Evolutionary conservation across 2,797 vertebrate species (phyloP), one percentile per base, ranked within the genome.

Genomic region (Apodemus agrarius): DNA sequence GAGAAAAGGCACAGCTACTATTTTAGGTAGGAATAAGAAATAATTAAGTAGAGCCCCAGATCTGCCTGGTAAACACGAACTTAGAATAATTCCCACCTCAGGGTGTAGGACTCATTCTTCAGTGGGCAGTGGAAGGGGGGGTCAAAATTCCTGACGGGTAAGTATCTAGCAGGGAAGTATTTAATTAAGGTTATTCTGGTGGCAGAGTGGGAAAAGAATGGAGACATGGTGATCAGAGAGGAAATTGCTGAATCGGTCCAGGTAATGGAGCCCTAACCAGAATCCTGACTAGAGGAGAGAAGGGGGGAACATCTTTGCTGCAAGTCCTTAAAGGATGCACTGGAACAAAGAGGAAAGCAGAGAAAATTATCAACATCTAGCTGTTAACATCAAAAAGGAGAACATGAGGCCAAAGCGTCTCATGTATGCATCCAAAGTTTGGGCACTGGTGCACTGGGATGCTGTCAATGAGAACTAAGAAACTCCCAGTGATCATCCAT

Each of bases 301-400:
- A 65, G n/a, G 10, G 59, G 40, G 19, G 12, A 3, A 3, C 4
- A 0, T 52, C 65, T 87, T 74, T 10, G 84, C 81, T 87, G 80
- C 10, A 85, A 76, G 76, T 78, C 40, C 22, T 75, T 94, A 82
- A 59, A 81, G 34, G 17, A 31, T 57, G 52, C 37, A 6, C 10
- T 94, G 49, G n/a, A 84, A 72, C 0, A 29, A 81, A 29, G 8
- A 34, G 2, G 31, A 61, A 24, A 17, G 16, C 43, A 40, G 31
- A 94, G 92, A 85, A 95, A 90, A 85, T 54, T 21, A 46, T 49
- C n/a, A 52, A 75, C 9, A 72, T 6, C 59, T 43, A 95, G 49
- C 14, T n/a, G 21, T n/a, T 87, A 46, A 80, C 67, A 17, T 52
- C 43, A 17, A 29, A 29, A 52, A n/a, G 29, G 61, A 90, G 78